A percentile compares a stretch with the other conserved stretches of the same genome.
Evolutionary conservation across 2,888 invertebrate species (phyloP).

Genomic region (Aleiodes testaceus): DNA sequence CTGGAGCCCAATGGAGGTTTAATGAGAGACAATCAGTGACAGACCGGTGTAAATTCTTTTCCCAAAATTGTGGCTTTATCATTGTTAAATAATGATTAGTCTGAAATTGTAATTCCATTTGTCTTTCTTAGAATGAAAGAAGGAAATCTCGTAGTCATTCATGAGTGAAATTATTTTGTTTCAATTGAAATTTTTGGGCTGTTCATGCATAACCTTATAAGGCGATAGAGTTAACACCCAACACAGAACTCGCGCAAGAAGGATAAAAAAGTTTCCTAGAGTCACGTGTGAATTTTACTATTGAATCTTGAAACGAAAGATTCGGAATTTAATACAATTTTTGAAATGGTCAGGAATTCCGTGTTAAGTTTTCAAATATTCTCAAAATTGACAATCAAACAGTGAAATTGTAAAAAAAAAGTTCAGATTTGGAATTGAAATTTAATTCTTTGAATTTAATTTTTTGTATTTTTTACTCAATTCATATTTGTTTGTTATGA

Average conservation of each 20-base stretch:
- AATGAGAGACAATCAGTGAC: conserved; percentile 9
- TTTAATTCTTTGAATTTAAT: background rate
- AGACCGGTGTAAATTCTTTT: background rate
- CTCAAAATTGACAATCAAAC: background rate
- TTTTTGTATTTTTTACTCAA: background rate
- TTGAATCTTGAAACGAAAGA: background rate
- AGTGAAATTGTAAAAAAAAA: too few relatives aligned
- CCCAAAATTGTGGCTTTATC: background rate
- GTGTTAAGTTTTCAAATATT: conserved; percentile 37
- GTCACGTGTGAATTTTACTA: background rate
- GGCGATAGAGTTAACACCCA: conserved; percentile 2
- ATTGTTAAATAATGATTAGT: background rate
- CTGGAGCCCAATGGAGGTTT: background rate
- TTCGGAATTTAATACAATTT: background rate
- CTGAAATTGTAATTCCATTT: background rate
- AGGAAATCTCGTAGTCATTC: background rate
- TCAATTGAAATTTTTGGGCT: background rate
- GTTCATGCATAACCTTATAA: conserved; percentile 20
- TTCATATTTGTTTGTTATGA: background rate
- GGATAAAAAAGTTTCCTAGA: background rate
- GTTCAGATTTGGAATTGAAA: background rate
- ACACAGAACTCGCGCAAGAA: background rate
- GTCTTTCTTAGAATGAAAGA: background rate
- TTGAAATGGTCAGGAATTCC: background rate
- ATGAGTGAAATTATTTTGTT: background rate